These are phyloP conservation scores for Armadillidium nasatum DNA, from an alignment of 1,140 invertebrate genomes.

Conservation along the genomic window DNA sequence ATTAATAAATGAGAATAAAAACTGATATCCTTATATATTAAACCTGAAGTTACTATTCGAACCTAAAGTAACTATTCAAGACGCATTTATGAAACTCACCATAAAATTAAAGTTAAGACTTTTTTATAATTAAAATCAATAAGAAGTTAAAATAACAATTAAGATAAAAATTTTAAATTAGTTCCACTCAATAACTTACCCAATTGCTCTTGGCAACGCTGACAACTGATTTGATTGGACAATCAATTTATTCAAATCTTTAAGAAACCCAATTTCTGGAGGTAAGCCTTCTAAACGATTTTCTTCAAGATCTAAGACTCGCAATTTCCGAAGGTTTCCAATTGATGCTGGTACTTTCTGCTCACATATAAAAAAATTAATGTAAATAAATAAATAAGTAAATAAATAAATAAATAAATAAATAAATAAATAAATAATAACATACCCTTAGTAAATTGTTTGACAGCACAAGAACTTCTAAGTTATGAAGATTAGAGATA, in stretches of 20 bases:
- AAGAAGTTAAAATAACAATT: neutral
- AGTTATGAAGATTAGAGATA: slow-evolving; percentile 87
- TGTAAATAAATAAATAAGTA: too few relatives aligned
- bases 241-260: slow-evolving; percentile 83
- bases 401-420: neutral
- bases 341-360: slow-evolving; percentile 64
- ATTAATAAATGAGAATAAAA: too few relatives aligned
- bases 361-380: neutral
- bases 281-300: slow-evolving; percentile 90
- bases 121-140: neutral
- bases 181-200: slow-evolving; percentile 52
- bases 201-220: slow-evolving; percentile 84
- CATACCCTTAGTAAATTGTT: slow-evolving; percentile 83
- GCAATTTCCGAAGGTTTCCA: slow-evolving; percentile 84
- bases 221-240: slow-evolving; percentile 92
- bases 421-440: neutral
- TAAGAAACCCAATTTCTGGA: slow-evolving; percentile 85
- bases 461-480: slow-evolving; percentile 93
- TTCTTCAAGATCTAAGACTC: slow-evolving; percentile 94
- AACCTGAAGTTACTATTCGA: neutral
- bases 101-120: too few relatives aligned
- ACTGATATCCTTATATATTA: too few relatives aligned
- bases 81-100: too few relatives aligned
- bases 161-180: neutral
- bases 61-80: too few relatives aligned